phyloP scores from a whole-genome alignment of 2,888 invertebrate genomes.

The Periphyllus acericola region DNA sequence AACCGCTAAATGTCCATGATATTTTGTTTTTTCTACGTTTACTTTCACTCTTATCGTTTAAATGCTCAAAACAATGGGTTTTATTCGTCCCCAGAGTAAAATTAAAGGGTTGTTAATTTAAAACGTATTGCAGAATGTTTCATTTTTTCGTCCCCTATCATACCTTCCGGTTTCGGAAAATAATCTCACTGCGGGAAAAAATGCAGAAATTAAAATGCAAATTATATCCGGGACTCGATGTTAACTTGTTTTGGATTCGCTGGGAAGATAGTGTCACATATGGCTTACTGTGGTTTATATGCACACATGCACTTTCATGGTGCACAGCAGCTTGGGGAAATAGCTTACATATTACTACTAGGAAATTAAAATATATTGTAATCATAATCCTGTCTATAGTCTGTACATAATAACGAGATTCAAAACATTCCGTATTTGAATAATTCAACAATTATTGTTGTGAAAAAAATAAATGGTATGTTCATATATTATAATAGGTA shows the following conservation, averaged over 20 bases:
- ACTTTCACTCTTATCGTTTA: conserved; percentile 50
- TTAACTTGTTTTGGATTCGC: conserved; percentile 33
- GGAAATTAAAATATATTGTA: neutral
- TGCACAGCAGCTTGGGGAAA: neutral
- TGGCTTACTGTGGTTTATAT: neutral
- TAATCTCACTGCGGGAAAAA: neutral
- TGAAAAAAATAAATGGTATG: no score
- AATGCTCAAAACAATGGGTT: conserved; percentile 44
- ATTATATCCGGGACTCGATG: conserved; percentile 13
- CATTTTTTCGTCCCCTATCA: conserved; percentile 24
- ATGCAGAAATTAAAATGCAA: conserved; percentile 52
- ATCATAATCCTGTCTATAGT: neutral
- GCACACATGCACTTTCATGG: neutral
- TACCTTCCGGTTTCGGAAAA: conserved; percentile 14
- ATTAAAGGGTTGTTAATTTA: conserved; percentile 58
- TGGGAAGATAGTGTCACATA: neutral
- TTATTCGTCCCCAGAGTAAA: conserved; percentile 56
- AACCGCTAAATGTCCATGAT: conserved; percentile 10
- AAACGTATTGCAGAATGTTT: conserved; percentile 51
- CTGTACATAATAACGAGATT: neutral
- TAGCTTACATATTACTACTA: neutral
- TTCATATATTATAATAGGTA: no score
- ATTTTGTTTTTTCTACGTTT: conserved; percentile 19
- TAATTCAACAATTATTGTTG: no score
- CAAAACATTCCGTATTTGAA: no score